phyloP scores from a whole-genome alignment of 2,113 vertebrate species.

The Lipotes vexillifer region DNA sequence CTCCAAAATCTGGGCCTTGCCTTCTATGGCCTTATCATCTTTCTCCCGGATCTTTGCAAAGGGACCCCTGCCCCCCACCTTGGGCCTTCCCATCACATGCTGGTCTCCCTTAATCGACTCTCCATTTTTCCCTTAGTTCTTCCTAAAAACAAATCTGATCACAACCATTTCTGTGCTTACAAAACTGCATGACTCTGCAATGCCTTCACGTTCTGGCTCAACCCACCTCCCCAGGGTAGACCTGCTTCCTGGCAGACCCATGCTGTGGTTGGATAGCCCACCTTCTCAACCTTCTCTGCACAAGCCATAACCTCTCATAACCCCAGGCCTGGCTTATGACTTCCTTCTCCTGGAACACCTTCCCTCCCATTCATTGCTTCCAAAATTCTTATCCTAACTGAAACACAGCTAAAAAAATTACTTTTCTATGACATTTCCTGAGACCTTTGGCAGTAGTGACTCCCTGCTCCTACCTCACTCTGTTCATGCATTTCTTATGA shows the following conservation, averaged over 20 bases:
- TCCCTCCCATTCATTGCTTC: neutral
- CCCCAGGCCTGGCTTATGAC: neutral
- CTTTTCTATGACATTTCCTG: neutral
- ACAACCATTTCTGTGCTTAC: neutral
- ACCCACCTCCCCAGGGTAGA: neutral
- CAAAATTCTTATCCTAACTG: neutral
- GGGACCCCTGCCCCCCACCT: neutral
- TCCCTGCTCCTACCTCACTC: neutral
- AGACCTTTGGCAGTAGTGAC: neutral
- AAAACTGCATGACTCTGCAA: neutral
- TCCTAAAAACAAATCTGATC: neutral
- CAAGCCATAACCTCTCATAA: neutral
- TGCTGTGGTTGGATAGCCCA: neutral
- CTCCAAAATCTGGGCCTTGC: neutral
- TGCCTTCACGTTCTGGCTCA: neutral
- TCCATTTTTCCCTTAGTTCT: neutral
- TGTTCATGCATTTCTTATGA: neutral
- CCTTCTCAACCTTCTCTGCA: neutral
- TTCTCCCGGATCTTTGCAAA: neutral
- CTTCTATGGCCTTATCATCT: neutral
- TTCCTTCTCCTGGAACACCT: neutral
- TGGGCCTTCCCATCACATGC: neutral
- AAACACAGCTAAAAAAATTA: neutral
- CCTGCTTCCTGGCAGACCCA: neutral
- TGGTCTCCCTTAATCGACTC: neutral